These are phyloP conservation scores for Natrix natrix DNA, from an alignment of 2,797 vertebrate genomes.

Conservation along the genomic window DNA sequence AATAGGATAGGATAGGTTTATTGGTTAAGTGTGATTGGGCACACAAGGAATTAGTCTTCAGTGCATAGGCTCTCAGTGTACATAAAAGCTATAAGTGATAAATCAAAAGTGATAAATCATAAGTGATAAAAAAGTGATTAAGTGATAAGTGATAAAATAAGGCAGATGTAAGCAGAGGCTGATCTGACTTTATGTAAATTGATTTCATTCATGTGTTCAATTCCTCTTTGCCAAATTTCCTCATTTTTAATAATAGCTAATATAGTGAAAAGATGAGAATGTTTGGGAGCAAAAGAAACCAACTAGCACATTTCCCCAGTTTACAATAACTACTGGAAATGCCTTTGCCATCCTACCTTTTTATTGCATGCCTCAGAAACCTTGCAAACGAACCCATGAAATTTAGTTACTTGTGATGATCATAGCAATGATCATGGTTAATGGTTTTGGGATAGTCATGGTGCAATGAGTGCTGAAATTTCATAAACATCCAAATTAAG, in stretches of 20 bases:
- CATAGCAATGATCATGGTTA: background rate
- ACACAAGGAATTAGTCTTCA: no score
- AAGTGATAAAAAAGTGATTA: no score
- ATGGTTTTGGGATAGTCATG: background rate
- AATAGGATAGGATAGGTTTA: no score
- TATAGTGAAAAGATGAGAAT: background rate
- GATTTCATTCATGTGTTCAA: background rate
- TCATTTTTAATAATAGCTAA: background rate
- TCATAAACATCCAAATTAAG: background rate
- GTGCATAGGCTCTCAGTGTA: no score
- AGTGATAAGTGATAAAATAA: background rate
- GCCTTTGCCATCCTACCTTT: background rate
- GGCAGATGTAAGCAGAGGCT: background rate
- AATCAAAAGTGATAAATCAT: no score
- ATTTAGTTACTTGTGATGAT: background rate
- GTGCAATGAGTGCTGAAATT: background rate
- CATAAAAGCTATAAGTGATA: no score
- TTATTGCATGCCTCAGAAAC: background rate
- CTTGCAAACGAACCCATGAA: background rate
- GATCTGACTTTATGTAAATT: background rate
- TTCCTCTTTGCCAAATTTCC: background rate
- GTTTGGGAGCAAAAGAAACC: background rate
- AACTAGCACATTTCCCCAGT: background rate
- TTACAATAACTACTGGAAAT: background rate
- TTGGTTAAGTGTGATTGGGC: no score